These are phyloP conservation scores for Butorides virescens DNA, from an alignment of 2,113 vertebrate genomes.

Conservation along the genomic window DNA sequence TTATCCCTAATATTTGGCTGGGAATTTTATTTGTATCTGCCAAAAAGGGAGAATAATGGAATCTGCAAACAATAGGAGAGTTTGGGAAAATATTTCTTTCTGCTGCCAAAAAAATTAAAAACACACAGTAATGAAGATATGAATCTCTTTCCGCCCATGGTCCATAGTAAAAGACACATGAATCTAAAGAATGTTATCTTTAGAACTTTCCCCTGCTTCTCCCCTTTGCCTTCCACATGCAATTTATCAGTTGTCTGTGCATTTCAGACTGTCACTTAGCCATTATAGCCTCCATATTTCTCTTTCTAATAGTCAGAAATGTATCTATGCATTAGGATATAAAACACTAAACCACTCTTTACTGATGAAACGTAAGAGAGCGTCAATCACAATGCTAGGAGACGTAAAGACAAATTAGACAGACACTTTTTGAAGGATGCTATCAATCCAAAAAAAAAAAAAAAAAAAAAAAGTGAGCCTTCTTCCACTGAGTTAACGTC, in stretches of 20 bases:
- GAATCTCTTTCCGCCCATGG: neutral
- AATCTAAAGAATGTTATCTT: conserved; percentile 48
- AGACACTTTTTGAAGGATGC: neutral
- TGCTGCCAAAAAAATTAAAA: conserved; percentile 42
- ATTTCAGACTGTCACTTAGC: neutral
- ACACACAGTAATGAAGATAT: conserved; percentile 15
- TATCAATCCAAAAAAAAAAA: neutral
- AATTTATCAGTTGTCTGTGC: neutral
- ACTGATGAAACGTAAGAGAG: neutral
- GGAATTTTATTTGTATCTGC: conserved; percentile 18
- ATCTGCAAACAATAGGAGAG: conserved; percentile 32
- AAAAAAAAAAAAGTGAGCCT: neutral
- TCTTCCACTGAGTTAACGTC: neutral
- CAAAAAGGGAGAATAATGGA: conserved; percentile 8
- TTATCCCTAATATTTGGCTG: conserved; percentile 18
- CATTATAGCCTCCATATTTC: neutral
- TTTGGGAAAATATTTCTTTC: conserved; percentile 11
- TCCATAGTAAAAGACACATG: neutral
- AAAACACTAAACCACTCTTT: neutral
- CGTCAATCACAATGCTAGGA: neutral
- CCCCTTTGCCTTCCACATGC: neutral
- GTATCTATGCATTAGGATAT: neutral
- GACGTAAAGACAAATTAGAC: neutral
- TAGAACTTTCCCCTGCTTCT: conserved; percentile 23
- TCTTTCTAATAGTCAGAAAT: neutral